Percentiles rank a stretch among this genome's conserved stretches.
Evolutionary conservation across 2,888 invertebrate species (phyloP).

Genomic region (Trypoxylon attenuatum): DNA sequence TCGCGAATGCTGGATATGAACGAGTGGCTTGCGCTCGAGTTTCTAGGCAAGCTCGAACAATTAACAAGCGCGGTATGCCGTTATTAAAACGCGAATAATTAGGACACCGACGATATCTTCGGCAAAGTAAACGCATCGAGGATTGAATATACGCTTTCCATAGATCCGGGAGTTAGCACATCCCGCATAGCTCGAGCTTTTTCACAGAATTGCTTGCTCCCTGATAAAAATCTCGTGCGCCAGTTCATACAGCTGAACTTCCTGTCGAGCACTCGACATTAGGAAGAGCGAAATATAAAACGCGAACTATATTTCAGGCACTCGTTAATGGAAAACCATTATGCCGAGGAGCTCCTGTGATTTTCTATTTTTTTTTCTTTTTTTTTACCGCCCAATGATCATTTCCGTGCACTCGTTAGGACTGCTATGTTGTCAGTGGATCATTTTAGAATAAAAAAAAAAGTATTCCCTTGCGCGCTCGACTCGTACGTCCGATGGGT

Average conservation of each 20-base stretch:
- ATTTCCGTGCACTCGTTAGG: neutral
- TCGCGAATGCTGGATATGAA: no score
- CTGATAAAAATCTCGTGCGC: conserved; percentile 5
- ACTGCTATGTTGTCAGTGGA: neutral
- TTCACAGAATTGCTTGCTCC: neutral
- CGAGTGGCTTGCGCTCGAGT: no score
- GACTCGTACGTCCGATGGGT: neutral
- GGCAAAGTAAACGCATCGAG: neutral
- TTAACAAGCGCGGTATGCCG: no score
- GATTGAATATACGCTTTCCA: neutral
- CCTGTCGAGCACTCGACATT: neutral
- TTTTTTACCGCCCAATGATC: neutral
- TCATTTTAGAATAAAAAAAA: neutral
- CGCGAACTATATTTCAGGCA: conserved; percentile 8
- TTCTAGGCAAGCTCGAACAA: no score
- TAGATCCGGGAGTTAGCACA: neutral
- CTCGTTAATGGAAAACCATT: conserved; percentile 18
- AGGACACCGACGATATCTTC: no score
- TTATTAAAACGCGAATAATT: no score
- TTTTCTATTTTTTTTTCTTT: neutral
- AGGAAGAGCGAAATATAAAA: neutral
- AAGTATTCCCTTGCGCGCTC: no score
- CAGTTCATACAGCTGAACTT: neutral
- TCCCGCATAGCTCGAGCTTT: neutral
- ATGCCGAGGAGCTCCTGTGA: neutral